phyloP scores from a whole-genome alignment of 2,113 vertebrate genomes.

The Otolemur garnettii region DNA sequence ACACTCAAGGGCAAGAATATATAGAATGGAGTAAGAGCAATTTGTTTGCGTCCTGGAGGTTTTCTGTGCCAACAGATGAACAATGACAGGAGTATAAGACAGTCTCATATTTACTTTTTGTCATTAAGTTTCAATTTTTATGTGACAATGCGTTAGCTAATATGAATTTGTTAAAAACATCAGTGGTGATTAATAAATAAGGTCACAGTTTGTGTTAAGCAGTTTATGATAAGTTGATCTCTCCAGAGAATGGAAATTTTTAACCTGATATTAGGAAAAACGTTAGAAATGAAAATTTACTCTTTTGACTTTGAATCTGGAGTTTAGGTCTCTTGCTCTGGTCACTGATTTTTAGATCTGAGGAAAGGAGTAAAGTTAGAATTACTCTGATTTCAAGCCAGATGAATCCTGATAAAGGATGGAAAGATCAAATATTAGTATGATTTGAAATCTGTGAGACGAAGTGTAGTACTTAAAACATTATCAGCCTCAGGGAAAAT shows the following conservation, averaged over 20 bases:
- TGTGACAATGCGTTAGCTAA: not conserved
- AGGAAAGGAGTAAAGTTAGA: not conserved
- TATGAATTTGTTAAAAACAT: conserved; percentile 3
- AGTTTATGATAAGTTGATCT: not conserved
- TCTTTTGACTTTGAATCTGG: not conserved
- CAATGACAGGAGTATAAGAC: not conserved
- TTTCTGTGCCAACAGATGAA: not conserved
- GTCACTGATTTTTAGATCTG: not conserved
- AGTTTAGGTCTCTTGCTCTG: not conserved
- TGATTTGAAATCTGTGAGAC: not conserved
- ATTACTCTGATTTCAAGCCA: conserved; percentile 32
- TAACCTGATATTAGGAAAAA: conserved; percentile 32
- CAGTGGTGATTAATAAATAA: conserved; percentile 23
- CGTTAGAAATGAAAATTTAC: not conserved
- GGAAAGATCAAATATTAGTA: conserved; percentile 4
- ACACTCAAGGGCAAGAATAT: not conserved
- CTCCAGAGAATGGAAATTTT: not conserved
- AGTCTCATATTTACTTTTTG: not conserved
- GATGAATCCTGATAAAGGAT: not conserved
- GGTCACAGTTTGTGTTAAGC: not conserved
- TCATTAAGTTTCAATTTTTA: not conserved
- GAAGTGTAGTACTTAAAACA: not conserved
- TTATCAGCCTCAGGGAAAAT: not conserved
- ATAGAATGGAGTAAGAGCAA: not conserved
- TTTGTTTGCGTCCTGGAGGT: not conserved